These are phyloP conservation scores for Stegastes partitus DNA, from an alignment of 2,113 vertebrate species.

Conservation along the genomic window DNA sequence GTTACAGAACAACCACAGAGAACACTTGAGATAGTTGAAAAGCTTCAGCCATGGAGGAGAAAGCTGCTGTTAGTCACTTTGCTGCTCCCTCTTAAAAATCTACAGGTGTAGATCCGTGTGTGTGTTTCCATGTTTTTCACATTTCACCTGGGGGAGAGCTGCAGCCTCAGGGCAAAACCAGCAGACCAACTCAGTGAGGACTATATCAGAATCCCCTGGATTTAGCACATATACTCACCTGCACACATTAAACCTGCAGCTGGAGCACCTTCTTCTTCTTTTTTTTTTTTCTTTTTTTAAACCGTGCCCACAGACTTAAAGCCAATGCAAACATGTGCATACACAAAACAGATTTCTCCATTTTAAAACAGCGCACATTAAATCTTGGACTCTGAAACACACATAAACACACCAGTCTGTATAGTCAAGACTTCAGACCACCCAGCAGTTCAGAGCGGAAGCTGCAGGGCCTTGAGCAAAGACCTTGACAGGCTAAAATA, in stretches of 20 bases:
- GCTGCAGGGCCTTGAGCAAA: slow-evolving; percentile 13
- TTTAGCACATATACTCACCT: slow-evolving; percentile 9
- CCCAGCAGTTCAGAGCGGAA: background rate
- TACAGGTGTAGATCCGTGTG: background rate
- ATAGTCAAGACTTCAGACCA: background rate
- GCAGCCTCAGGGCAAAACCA: slow-evolving; percentile 53
- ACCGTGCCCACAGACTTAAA: background rate
- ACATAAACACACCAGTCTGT: background rate
- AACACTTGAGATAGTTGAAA: too few species aligned
- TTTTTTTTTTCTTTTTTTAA: too few species aligned
- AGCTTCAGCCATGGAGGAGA: too few species aligned
- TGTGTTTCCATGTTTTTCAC: slow-evolving; percentile 11
- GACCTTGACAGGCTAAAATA: slow-evolving; percentile 1
- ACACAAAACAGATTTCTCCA: background rate
- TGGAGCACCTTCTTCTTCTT: background rate
- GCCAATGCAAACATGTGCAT: background rate
- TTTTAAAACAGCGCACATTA: background rate
- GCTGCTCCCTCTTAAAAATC: background rate
- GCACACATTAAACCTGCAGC: slow-evolving; percentile 12
- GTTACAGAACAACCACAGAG: too few species aligned
- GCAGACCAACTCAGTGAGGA: slow-evolving; percentile 31
- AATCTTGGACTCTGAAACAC: background rate
- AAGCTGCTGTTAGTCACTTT: too few species aligned
- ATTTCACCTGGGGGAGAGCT: slow-evolving; percentile 33
- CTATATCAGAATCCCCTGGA: slow-evolving; percentile 35